Evolutionary conservation across 1,140 invertebrate genomes (phyloP), one percentile per base, ranked within the genome.

Genomic region (Drosophila jambulina): DNA sequence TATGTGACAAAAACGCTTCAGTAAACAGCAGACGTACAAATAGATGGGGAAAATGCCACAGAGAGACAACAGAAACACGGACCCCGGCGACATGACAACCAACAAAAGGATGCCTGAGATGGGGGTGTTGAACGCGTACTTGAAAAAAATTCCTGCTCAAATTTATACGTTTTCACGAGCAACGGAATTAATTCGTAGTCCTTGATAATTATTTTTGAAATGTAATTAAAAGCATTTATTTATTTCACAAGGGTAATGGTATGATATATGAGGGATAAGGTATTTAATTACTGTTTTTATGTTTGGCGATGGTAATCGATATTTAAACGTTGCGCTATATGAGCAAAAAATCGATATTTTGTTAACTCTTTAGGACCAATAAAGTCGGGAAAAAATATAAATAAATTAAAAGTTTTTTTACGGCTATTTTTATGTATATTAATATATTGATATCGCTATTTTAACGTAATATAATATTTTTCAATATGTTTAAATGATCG

Each of bases 1-100:
- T 82, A 82, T 82, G 80, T 82, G 75, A 60, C 69, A 65, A 78
- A 64, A 62, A 76, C 62, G 80, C 65, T 67, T 67, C 67, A 64
- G 65, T 38, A 65, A 61, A 63, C 51, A 80, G 62, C 76, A 76
- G 61, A 70, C 64, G 79, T 69, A 84, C 42, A 86, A 65, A 72
- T 48, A 70, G 69, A 72, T 72, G 69, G 69, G 53, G 67, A 49
- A 51, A 58, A 72, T 59, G 69, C 69, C 67, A 72, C 67, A 71
- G 65, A 40, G 34, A 72, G 58, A 67, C 40, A 80, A 43, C 67
- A 53, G 63, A 54, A 59, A 69, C 43, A 46, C 27, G 51, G 72
- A 76, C 46, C 38, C 43, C 40, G 40, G 15, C 57, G 45, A 36
- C 36, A 59, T 68, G 56, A 36, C 49, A 53, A 51, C 46, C 60